Evolutionary conservation across 2,888 invertebrate genomes (phyloP), one percentile per base, ranked within the genome.

Genomic region (Mantis religiosa): DNA sequence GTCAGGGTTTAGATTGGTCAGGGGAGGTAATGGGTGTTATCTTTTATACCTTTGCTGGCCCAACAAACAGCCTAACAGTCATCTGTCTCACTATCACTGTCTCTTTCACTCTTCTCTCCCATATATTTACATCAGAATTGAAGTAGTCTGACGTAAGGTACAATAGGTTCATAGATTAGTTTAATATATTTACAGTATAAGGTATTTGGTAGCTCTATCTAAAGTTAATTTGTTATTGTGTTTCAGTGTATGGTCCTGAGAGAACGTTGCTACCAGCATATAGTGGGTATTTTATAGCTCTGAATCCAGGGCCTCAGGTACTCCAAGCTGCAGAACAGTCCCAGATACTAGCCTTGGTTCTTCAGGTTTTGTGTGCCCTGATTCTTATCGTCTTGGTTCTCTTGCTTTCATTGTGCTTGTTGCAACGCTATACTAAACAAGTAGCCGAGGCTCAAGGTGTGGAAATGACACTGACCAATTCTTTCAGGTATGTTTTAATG

Each of bases 271-370:
- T 96, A 90, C 94, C 96, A 1, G 95, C 96, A 8, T 97, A 96
- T 92, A 98, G 97, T 92, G 95, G 95, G 89, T 98, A 97, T 92
- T 95, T 97, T 91, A 95, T 95, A 91, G 94, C 96, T 85, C 94
- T 97, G 91, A 96, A 95, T 92, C 94, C 96, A 7, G 96, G 97
- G 27, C 94, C 96, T 6, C 93, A 93, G 28, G 91, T 91, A 83
- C 88, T 91, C 87, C 41, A 90, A 20, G 91, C 91, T 15, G 89
- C 90, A 28, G 90, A 91, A 30, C 89, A 91, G n/a, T 89, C 91
- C 25, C 90, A 91, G 27, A 91, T 92, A 12, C 90, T 92, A 7
- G 91, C 92, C 14, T 91, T 93, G 88, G 91, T 93, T 81, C 91
- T 97, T 83, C 96, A 97, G 94, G 95, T 97, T 90, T 92, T 96